phyloP scores from a whole-genome alignment of 1,140 invertebrate genomes.

The Acromyrmex charruanus region DNA sequence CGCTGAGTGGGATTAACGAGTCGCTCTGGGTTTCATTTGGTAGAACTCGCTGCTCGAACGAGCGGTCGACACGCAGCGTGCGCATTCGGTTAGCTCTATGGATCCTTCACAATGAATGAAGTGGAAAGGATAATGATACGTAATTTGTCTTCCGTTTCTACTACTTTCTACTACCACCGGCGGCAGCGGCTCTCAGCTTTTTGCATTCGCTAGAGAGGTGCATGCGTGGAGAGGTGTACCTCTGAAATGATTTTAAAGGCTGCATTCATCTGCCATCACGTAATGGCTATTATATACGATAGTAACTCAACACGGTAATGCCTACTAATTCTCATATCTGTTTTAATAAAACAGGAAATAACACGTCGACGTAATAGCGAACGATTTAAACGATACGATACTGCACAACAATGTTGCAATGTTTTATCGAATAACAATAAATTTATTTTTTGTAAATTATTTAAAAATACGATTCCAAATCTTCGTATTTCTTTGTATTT shows the following conservation, averaged over 20 bases:
- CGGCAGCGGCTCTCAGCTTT: conserved; percentile 50
- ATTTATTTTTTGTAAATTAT: neutral
- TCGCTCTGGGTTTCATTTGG: conserved; percentile 70
- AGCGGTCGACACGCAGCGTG: conserved; percentile 38
- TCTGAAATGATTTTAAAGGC: conserved; percentile 48
- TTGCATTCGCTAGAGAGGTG: conserved; percentile 2
- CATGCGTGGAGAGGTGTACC: neutral
- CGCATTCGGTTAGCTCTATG: conserved; percentile 44
- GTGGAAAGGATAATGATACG: conserved; percentile 63
- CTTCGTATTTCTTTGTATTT: neutral
- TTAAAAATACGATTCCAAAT: neutral
- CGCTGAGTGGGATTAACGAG: conserved; percentile 81
- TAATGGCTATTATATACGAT: conserved; percentile 46
- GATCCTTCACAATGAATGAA: conserved; percentile 58
- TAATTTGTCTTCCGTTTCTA: conserved; percentile 63
- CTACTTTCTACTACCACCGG: conserved; percentile 54
- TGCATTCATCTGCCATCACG: conserved; percentile 17
- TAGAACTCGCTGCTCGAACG: conserved; percentile 13
- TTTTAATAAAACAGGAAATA: conserved; percentile 24
- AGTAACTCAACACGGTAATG: conserved; percentile 29
- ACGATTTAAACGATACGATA: neutral
- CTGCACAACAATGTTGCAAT: neutral
- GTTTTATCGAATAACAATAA: conserved; percentile 3
- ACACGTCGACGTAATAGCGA: conserved; percentile 2
- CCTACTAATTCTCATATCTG: conserved; percentile 36